Evolutionary conservation across 2,113 vertebrate species (phyloP), one percentile per base, ranked within the genome.

Genomic region (Melanotaenia duboulayi): DNA sequence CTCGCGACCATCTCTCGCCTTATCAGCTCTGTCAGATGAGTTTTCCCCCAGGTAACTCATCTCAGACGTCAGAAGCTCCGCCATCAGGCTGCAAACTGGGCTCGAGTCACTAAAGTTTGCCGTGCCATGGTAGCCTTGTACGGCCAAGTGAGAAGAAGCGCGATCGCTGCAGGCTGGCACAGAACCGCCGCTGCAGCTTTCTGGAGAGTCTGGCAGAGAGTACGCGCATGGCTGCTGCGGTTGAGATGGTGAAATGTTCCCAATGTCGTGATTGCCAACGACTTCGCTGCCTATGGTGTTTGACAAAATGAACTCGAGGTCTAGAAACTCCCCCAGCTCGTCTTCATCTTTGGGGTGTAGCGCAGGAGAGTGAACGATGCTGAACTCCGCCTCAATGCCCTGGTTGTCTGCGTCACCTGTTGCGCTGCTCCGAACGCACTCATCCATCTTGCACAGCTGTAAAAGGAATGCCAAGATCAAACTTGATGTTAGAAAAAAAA

Each of bases 251-350:
- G 75, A 87, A 11, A 61, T 20, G 59, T 44, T 74, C n/a, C 78
- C 82, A 32, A 11, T 32, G 59, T 49, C 19, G 39, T 13, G 62
- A 62, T n/a, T 60, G 54, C 73, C 52, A 5, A 12, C 61, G 14
- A 19, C 71, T 6, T 90, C 91, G 4, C 91, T 86, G 59, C 86
- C 73, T 56, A 94, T 90, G 0, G 92, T 94, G 90, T 97, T 96
- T 0, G 96, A 94, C 71, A 97, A 76, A 78, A 97, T 97, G 87
- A 97, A 97, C 32, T 97, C 96, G 60, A 97, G 90, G 86, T 97
- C 96, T 76, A 97, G 65, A 80, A 96, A 96, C 54, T 92, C 95
- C 11, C 92, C 94, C 58, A 97, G 80, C 3, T 97, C 96, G 74
- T 97, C 96, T 0, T 97, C 96, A 23, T 97, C 96, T 69, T 56